phyloP scores from a whole-genome alignment of 2,797 vertebrate genomes.

The Psittacula derbiana region DNA sequence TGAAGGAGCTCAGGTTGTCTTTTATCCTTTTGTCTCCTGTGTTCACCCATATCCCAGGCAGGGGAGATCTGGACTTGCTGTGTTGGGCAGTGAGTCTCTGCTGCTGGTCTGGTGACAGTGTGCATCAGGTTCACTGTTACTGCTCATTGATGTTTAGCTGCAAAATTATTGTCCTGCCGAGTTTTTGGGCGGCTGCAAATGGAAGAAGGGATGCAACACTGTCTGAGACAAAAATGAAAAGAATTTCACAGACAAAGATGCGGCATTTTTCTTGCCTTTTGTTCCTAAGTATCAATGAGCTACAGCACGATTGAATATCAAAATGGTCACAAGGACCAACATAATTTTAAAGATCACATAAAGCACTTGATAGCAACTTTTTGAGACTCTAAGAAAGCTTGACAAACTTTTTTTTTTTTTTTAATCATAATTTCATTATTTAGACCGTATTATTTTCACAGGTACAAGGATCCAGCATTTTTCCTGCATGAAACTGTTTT shows the following conservation, averaged over 20 bases:
- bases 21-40: rapidly evolving
- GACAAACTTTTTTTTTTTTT: not conserved
- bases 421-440: not conserved
- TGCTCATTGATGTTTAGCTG: not conserved
- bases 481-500: not conserved
- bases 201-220: not conserved
- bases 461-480: not conserved
- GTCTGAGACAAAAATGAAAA: not conserved
- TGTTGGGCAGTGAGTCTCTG: not conserved
- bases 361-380: not conserved
- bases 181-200: not conserved
- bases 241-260: not conserved
- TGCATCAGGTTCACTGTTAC: not conserved
- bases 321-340: not conserved
- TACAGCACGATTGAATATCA: not conserved
- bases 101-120: rapidly evolving
- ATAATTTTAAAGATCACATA: not conserved
- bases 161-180: not conserved
- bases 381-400: not conserved
- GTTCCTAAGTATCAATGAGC: not conserved
- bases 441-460: not conserved
- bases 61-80: rapidly evolving
- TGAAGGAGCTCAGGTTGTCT: not conserved
- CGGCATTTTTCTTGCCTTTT: not conserved
- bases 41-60: not conserved